Evolutionary conservation across 2,797 vertebrate species (phyloP), one percentile per base, ranked within the genome.

Genomic region (Pelodytes ibericus): DNA sequence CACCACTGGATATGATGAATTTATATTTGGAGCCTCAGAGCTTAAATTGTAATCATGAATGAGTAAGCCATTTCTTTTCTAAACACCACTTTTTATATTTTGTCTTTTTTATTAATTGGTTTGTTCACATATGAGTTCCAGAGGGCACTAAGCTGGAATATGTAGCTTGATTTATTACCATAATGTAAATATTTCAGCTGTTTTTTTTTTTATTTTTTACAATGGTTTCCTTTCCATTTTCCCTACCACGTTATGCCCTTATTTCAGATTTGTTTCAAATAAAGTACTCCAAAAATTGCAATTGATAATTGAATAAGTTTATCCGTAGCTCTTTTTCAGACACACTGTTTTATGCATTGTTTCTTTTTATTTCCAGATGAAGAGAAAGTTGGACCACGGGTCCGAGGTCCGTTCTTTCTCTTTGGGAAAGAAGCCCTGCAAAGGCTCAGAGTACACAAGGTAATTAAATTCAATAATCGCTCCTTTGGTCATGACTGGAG

Each of bases 381-480:
- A 99, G 94, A 99, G 98, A 90, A 99, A 99, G 95, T 98, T 99
- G 94, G 98, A 99, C 94, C 98, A 97, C 94, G 97, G 98, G 91
- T 94, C 97, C 61, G 98, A 99, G 95, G 96, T 98, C 93, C 96
- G 97, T 89, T 93, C 97, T 91, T 99, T 99, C 94, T 95, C 96
- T 94, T 94, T 97, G 93, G 98, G 97, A 90, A 99, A 99, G 94
- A 99, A 99, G 89, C 98, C 97, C 89, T 99, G 95, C 91, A 98
- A 98, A 95, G 96, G 96, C 87, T 92, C 96, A 41, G 96, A 98
- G 85, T 97, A 98, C 88, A 92, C 95, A 86, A 99, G 98, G 98
- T 99, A 94, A 93, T 87, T 84, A 81, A 84, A 67, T 78, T 41
- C 71, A 80, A 57, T 80, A 74, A 74, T 62, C 76, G 71, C 75